Conservation (phyloP, 2,888 invertebrate genomes). For the Pollenia labialis region DNA sequence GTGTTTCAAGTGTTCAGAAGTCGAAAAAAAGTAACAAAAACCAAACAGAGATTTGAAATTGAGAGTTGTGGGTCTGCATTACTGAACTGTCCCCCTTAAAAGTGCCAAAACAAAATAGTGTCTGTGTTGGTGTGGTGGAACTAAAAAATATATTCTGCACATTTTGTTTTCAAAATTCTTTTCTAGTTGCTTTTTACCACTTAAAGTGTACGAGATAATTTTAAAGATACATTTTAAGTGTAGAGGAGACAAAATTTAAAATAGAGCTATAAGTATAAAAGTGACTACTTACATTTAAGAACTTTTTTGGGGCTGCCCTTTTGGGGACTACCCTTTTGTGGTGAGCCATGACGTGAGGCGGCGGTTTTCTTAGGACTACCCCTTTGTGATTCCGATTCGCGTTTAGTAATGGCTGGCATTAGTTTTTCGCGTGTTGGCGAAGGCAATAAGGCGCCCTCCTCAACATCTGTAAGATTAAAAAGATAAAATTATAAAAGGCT, state of each 20-base stretch:
- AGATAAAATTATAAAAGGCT: not conserved
- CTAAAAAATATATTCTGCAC: constrained; percentile 9
- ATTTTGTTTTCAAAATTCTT: not conserved
- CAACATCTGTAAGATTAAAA: constrained; percentile 82
- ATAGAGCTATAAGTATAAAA: constrained; percentile 40
- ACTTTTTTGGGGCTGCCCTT: constrained; percentile 86
- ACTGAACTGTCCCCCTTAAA: constrained; percentile 12
- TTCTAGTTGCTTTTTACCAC: constrained; percentile 17
- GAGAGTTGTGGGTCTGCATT: constrained; percentile 20
- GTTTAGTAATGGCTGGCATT: constrained; percentile 87
- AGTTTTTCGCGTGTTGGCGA: constrained; percentile 90
- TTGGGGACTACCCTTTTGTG: constrained; percentile 85
- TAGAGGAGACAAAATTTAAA: not conserved
- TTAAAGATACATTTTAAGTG: constrained; percentile 14
- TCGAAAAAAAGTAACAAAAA: constrained; percentile 9
- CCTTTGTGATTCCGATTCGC: constrained; percentile 83
- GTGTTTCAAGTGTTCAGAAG: constrained; percentile 28
- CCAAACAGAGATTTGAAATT: not conserved
- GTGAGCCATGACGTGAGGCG: constrained; percentile 84
- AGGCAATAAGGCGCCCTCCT: constrained; percentile 88
- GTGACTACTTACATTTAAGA: constrained; percentile 82
- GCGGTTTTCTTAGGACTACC: constrained; percentile 84
- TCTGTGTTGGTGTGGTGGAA: constrained; percentile 47
- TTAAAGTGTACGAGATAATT: constrained; percentile 31
- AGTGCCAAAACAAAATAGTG: constrained; percentile 52